A percentile compares a stretch with the other conserved stretches of the same genome.
These are phyloP conservation scores for Hippoglossus stenolepis DNA, from an alignment of 2,113 vertebrate genomes.

Conservation along the genomic window DNA sequence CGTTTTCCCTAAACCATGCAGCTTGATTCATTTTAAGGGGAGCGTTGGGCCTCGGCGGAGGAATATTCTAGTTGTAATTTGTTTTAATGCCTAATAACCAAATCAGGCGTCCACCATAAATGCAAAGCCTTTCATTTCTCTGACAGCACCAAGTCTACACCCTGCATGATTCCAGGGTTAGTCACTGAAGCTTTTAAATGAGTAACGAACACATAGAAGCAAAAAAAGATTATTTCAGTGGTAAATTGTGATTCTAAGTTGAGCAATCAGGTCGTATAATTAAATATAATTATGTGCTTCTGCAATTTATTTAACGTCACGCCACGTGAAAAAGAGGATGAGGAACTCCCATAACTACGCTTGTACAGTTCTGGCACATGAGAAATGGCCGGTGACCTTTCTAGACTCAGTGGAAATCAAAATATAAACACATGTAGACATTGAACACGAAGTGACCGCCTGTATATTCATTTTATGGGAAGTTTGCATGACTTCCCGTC, in stretches of 20 bases:
- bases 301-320: slow-evolving; percentile 5
- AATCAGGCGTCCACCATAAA: not conserved
- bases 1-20: no score
- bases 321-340: slow-evolving; percentile 1
- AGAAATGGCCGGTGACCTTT: not conserved
- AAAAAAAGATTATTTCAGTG: not conserved
- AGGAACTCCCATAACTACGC: slow-evolving; percentile 31
- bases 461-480: not conserved
- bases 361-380: not conserved
- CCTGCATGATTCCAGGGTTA: not conserved
- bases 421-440: not conserved
- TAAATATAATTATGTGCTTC: not conserved
- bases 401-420: not conserved
- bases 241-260: not conserved
- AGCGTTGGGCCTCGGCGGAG: no score
- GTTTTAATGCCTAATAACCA: not conserved
- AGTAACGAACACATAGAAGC: not conserved
- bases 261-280: not conserved
- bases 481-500: slow-evolving; percentile 17
- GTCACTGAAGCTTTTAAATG: not conserved
- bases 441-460: not conserved
- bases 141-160: not conserved
- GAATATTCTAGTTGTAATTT: no score
- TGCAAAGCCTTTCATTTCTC: not conserved
- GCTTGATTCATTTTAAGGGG: no score